Evolutionary conservation across 2,888 invertebrate species (phyloP).

Genomic region (Patella ulyssiponensis): DNA sequence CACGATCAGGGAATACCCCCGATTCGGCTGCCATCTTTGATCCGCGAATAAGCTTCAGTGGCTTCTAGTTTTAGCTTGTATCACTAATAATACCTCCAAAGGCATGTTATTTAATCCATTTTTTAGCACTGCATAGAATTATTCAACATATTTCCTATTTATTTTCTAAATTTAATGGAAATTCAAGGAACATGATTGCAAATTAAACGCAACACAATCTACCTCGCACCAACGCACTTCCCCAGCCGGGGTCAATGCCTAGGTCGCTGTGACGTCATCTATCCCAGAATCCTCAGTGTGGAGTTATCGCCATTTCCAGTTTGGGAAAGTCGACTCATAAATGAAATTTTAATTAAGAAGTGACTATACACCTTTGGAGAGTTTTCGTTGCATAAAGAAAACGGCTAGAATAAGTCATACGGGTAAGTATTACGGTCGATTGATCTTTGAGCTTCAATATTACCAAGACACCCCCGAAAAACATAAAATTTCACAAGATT

Average conservation of each 20-base stretch:
- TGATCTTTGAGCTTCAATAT: too few relatives aligned
- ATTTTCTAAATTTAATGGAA: slow-evolving; percentile 32
- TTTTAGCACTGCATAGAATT: slow-evolving; percentile 17
- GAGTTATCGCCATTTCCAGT: slow-evolving; percentile 47
- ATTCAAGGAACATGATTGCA: slow-evolving; percentile 31
- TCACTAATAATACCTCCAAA: slow-evolving; percentile 34
- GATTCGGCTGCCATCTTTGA: slow-evolving; percentile 66
- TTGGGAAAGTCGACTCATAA: slow-evolving; percentile 33
- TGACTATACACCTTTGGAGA: too few relatives aligned
- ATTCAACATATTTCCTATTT: slow-evolving; percentile 27
- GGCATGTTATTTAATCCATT: slow-evolving; percentile 25
- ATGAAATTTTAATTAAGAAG: neutral
- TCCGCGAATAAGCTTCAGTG: slow-evolving; percentile 59
- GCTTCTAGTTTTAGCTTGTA: slow-evolving; percentile 55
- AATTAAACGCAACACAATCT: slow-evolving; percentile 28
- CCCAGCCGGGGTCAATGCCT: slow-evolving; percentile 47
- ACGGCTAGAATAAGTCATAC: too few relatives aligned
- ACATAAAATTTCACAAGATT: too few relatives aligned
- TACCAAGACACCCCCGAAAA: too few relatives aligned
- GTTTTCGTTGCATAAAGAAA: too few relatives aligned
- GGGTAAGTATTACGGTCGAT: too few relatives aligned
- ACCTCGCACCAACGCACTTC: slow-evolving; percentile 43
- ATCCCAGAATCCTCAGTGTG: slow-evolving; percentile 29
- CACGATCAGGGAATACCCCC: slow-evolving; percentile 63
- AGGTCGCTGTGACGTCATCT: slow-evolving; percentile 49